A percentile compares a stretch with the other conserved stretches of the same genome.
These are phyloP conservation scores for Gonioctena quinquepunctata DNA, from an alignment of 1,140 invertebrate species.

Conservation along the genomic window DNA sequence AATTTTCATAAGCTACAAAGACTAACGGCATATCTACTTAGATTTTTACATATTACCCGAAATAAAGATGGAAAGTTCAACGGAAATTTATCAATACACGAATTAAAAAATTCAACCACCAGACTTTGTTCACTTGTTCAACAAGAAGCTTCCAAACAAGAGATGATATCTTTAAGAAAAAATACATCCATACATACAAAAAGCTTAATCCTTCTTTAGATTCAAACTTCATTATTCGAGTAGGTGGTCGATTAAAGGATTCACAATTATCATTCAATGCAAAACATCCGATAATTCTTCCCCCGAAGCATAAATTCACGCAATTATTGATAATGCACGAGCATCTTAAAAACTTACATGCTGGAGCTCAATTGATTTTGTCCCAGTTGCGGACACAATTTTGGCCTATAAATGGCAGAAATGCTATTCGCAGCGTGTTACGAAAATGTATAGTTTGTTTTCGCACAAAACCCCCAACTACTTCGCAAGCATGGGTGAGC, in stretches of 20 bases:
- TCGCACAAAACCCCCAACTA: not conserved
- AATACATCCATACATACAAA: constrained; percentile 13
- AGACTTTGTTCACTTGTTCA: constrained; percentile 12
- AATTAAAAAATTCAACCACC: constrained; percentile 7
- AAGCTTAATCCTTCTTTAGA: constrained; percentile 51
- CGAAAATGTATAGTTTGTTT: constrained; percentile 18
- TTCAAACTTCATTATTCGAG: constrained; percentile 46
- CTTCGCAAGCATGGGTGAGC: constrained; percentile 23
- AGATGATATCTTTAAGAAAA: constrained; percentile 17
- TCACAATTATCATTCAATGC: constrained; percentile 22
- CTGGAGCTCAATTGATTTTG: constrained; percentile 38
- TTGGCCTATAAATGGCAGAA: constrained; percentile 37
- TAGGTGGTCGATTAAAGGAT: constrained; percentile 49
- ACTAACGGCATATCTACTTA: constrained; percentile 16
- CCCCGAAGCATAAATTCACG: constrained; percentile 35
- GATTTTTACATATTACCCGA: not conserved
- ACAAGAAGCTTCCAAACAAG: constrained; percentile 11
- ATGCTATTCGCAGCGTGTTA: constrained; percentile 14
- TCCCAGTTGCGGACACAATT: constrained; percentile 32
- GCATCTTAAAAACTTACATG: constrained; percentile 40
- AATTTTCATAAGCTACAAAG: constrained; percentile 16
- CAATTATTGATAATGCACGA: constrained; percentile 34
- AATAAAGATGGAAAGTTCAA: not conserved
- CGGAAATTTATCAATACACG: constrained; percentile 7
- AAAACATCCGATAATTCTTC: constrained; percentile 33